A percentile compares a stretch with the other conserved stretches of the same genome.
These are phyloP conservation scores for Etheostoma cragini DNA, from an alignment of 2,113 vertebrate genomes.

Conservation along the genomic window DNA sequence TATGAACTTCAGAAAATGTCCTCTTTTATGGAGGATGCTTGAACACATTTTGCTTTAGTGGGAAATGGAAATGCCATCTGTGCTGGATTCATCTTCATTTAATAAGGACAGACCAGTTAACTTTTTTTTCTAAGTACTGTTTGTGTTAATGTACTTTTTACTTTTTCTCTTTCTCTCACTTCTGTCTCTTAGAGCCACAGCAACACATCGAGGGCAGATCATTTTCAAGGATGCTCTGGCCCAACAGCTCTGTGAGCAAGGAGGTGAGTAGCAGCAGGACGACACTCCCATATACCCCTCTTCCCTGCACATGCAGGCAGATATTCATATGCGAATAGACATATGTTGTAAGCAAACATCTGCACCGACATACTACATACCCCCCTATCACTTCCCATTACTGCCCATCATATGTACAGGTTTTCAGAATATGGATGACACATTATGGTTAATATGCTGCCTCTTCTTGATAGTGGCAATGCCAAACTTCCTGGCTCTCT, in stretches of 20 bases:
- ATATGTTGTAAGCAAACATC: slow-evolving; percentile 27
- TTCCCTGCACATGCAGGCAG: neutral
- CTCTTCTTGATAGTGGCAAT: slow-evolving; percentile 55
- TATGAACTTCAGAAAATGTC: slow-evolving; percentile 24
- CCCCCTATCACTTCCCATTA: slow-evolving; percentile 27
- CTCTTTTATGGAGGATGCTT: slow-evolving; percentile 1
- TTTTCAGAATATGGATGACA: slow-evolving; percentile 35
- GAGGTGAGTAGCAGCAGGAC: slow-evolving; percentile 88
- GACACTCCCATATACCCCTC: neutral
- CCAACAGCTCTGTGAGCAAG: slow-evolving; percentile 97
- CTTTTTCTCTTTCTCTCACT: slow-evolving; percentile 55
- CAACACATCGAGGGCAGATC: slow-evolving; percentile 95
- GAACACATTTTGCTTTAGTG: slow-evolving; percentile 29
- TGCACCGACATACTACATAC: slow-evolving; percentile 14
- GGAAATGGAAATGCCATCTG: slow-evolving; percentile 53
- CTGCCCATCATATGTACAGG: slow-evolving; percentile 42
- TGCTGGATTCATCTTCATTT: slow-evolving; percentile 50
- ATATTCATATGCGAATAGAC: slow-evolving; percentile 21
- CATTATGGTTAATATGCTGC: slow-evolving; percentile 45
- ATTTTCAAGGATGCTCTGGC: slow-evolving; percentile 99
- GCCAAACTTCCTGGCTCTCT: slow-evolving; percentile 57
- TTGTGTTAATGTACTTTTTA: slow-evolving; percentile 34
- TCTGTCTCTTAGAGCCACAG: slow-evolving; percentile 90
- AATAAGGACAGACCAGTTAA: slow-evolving; percentile 39
- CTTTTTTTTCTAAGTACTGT: slow-evolving; percentile 5